A percentile compares a stretch with the other conserved stretches of the same genome.
These are phyloP conservation scores for Aelia acuminata DNA, from an alignment of 2,888 invertebrate species.

Conservation along the genomic window DNA sequence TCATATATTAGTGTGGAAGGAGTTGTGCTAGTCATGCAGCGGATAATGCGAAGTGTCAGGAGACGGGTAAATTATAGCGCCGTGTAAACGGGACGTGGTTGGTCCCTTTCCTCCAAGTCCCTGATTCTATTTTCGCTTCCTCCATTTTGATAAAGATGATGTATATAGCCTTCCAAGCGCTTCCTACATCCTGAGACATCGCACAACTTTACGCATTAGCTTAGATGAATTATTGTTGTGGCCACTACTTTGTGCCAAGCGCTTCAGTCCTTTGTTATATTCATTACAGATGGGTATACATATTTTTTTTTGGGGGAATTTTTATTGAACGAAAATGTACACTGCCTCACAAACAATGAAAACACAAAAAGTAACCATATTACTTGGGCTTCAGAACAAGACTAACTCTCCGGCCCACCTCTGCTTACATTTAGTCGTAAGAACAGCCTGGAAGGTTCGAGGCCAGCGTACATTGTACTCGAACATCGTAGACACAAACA, in stretches of 20 bases:
- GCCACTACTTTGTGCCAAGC: background rate
- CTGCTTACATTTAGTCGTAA: no score
- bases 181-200: background rate
- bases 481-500: no score
- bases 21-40: background rate
- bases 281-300: no score
- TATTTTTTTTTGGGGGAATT: no score
- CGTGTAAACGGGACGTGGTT: background rate
- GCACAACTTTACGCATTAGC: background rate
- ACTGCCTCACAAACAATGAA: no score
- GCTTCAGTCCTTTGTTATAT: no score
- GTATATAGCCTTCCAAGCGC: background rate
- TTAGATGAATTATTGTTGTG: background rate
- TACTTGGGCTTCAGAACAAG: no score
- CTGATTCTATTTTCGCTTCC: background rate
- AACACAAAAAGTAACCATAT: no score
- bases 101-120: background rate
- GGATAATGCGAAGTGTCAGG: background rate
- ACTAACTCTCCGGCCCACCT: no score
- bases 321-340: no score
- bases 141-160: constrained; percentile 3
- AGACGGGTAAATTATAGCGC: background rate
- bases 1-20: background rate
- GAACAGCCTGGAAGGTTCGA: no score
- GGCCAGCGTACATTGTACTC: no score